Conservation (phyloP, 2,113 vertebrate genomes). For the Meles meles region DNA sequence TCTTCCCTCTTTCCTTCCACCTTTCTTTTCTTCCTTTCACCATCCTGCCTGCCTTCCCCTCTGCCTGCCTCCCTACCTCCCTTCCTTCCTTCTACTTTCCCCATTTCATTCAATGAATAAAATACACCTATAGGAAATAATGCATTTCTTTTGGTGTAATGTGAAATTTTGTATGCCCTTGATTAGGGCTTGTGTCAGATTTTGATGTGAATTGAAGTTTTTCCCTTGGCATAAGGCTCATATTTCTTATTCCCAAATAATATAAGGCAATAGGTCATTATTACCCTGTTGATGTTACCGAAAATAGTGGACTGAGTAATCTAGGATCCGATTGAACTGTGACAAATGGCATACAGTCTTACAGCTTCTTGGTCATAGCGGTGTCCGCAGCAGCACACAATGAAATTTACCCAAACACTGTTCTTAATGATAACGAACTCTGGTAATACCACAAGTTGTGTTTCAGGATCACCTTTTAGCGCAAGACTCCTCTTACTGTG, state of each 20-base stretch:
- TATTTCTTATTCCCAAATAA: neutral
- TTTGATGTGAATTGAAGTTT: neutral
- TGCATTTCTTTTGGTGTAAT: neutral
- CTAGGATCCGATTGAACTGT: neutral
- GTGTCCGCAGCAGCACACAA: neutral
- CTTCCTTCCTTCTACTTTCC: no score
- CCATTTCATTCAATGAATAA: neutral
- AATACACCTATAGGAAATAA: neutral
- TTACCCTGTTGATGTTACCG: neutral
- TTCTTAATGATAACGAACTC: neutral
- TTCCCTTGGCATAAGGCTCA: neutral
- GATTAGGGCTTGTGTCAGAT: neutral
- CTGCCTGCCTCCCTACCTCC: neutral
- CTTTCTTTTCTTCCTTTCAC: no score
- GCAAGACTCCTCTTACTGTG: neutral
- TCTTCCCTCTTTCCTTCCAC: no score
- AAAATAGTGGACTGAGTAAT: neutral
- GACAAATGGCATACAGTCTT: neutral
- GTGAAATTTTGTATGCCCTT: neutral
- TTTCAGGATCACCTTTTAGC: conserved; percentile 3
- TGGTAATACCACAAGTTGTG: neutral
- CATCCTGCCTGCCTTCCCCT: neutral
- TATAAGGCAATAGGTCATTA: neutral
- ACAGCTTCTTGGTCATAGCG: neutral
- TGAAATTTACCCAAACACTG: neutral